phyloP scores from a whole-genome alignment of 2,888 invertebrate genomes.

The Venusia cambrica region DNA sequence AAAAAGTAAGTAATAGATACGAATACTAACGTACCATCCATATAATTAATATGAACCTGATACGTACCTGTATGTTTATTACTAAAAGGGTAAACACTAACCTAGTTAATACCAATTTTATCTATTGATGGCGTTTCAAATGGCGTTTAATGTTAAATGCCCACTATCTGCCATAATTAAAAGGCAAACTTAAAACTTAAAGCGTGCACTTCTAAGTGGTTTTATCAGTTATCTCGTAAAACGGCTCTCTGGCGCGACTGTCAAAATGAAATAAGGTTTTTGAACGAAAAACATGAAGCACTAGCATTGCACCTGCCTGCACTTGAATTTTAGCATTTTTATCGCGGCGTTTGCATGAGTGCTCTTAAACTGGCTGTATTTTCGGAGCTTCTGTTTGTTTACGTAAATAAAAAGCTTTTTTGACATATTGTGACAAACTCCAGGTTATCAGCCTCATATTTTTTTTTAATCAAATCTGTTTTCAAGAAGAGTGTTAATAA shows the following conservation, averaged over 20 bases:
- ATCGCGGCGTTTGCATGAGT: slow-evolving; percentile 14
- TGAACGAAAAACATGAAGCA: slow-evolving; percentile 13
- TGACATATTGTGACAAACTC: too few relatives aligned
- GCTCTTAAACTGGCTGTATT: slow-evolving; percentile 4
- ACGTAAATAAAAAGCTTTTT: too few relatives aligned
- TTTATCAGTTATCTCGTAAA: slow-evolving; percentile 27
- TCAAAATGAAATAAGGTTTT: slow-evolving; percentile 23
- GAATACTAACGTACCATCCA: too few relatives aligned
- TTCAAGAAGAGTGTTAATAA: too few relatives aligned
- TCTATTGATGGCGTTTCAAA: slow-evolving; percentile 13
- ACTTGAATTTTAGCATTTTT: slow-evolving; percentile 22
- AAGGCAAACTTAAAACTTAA: slow-evolving; percentile 13
- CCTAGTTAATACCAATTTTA: slow-evolving; percentile 9
- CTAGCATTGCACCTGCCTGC: slow-evolving; percentile 14
- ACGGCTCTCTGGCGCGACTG: slow-evolving; percentile 16
- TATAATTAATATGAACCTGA: too few relatives aligned
- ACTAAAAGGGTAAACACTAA: too few relatives aligned
- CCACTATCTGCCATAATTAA: slow-evolving; percentile 14
- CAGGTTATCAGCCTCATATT: too few relatives aligned
- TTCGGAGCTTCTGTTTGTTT: not conserved
- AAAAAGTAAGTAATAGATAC: too few relatives aligned
- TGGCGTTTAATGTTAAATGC: slow-evolving; percentile 19
- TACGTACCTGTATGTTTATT: too few relatives aligned
- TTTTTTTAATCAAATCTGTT: too few relatives aligned
- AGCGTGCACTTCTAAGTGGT: slow-evolving; percentile 23